Evolutionary conservation across 2,888 invertebrate genomes (phyloP).

Genomic region (Spodoptera littoralis): DNA sequence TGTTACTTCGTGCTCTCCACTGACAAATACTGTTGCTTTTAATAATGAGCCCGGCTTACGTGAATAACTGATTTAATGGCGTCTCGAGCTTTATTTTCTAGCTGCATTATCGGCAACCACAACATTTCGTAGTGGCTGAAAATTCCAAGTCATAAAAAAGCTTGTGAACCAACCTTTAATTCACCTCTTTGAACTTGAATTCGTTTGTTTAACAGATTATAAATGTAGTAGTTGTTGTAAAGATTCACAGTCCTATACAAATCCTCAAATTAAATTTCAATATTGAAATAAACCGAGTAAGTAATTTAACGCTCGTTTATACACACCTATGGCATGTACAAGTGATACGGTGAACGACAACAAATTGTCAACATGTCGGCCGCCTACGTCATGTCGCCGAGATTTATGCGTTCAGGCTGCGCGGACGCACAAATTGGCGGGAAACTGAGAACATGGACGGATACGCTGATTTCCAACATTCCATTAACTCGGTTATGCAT

Average conservation of each 20-base stretch:
- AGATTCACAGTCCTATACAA: slow-evolving; percentile 19
- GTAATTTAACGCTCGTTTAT: slow-evolving; percentile 52
- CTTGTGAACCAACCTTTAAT: slow-evolving; percentile 36
- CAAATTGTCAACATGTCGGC: slow-evolving; percentile 85
- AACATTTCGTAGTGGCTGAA: slow-evolving; percentile 38
- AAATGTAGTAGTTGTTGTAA: slow-evolving; percentile 12
- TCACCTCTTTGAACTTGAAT: slow-evolving; percentile 44
- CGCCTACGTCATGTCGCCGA: slow-evolving; percentile 83
- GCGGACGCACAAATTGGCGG: slow-evolving; percentile 86
- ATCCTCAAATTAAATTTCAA: slow-evolving; percentile 21
- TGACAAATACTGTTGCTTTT: slow-evolving; percentile 73
- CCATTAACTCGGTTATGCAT: slow-evolving; percentile 74
- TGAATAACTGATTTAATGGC: slow-evolving; percentile 65
- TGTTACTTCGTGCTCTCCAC: slow-evolving; percentile 73
- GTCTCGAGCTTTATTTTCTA: slow-evolving; percentile 56
- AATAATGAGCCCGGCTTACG: slow-evolving; percentile 70
- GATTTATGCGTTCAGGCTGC: slow-evolving; percentile 81
- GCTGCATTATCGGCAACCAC: slow-evolving; percentile 38
- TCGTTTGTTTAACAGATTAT: slow-evolving; percentile 32
- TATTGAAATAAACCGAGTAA: slow-evolving; percentile 40
- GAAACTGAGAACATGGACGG: slow-evolving; percentile 72
- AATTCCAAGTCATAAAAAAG: slow-evolving; percentile 36
- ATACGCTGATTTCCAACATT: slow-evolving; percentile 72
- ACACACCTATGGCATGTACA: slow-evolving; percentile 48
- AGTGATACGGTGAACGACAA: slow-evolving; percentile 62